Conservation (phyloP, 2,888 invertebrate genomes). For the Torymus auratus region DNA sequence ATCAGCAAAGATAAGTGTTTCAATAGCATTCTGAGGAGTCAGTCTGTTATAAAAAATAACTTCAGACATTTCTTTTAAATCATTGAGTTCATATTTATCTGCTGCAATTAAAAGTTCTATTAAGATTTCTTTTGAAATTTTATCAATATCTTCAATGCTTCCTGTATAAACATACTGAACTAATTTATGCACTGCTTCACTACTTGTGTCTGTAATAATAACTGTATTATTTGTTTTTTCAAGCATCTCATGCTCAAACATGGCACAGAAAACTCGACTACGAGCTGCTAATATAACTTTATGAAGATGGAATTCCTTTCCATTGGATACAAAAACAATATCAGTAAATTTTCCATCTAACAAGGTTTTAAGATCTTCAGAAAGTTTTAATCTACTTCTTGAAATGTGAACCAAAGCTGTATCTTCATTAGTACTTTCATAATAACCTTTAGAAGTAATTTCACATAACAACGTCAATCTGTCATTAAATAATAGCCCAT, state of each 20-base stretch:
- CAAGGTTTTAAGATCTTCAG: no score
- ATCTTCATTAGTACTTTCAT: no score
- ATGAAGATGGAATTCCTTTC: not conserved
- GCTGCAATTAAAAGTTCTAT: not conserved
- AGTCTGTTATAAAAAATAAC: not conserved
- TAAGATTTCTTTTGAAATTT: not conserved
- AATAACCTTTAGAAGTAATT: no score
- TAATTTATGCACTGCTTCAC: not conserved
- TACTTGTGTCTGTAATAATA: not conserved
- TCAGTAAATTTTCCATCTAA: no score
- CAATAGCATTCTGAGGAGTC: not conserved
- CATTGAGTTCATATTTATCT: conserved; percentile 31
- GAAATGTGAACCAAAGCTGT: no score
- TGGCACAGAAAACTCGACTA: conserved; percentile 12
- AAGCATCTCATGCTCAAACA: not conserved
- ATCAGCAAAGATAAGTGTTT: conserved; percentile 5
- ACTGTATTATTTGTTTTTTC: not conserved
- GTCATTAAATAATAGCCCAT: no score
- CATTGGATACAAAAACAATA: not conserved
- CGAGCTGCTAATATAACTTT: conserved; percentile 5
- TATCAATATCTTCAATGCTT: not conserved
- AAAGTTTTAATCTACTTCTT: no score
- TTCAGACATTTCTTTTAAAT: conserved; percentile 29
- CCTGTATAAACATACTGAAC: conserved; percentile 2
- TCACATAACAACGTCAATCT: no score